Percentiles rank a stretch among this genome's conserved stretches.
These are phyloP conservation scores for Triplophysa rosa DNA, from an alignment of 2,113 vertebrate genomes.

Conservation along the genomic window DNA sequence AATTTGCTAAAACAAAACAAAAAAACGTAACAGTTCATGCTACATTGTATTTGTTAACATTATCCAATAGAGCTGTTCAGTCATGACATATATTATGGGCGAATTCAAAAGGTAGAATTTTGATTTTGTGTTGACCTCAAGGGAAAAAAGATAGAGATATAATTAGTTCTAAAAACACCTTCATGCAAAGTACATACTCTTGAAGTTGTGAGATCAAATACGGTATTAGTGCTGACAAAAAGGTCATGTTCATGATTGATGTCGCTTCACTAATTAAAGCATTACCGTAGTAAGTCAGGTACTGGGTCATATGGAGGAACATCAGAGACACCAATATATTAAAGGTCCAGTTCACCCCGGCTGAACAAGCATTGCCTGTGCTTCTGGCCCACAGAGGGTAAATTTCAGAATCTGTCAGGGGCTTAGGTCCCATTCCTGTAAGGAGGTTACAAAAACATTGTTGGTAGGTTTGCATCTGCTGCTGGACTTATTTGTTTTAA, in stretches of 20 bases:
- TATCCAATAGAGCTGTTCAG: not conserved
- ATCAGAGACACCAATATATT: constrained; percentile 93
- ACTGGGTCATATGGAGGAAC: constrained; percentile 91
- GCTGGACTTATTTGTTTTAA: not conserved
- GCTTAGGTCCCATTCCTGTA: constrained; percentile 96
- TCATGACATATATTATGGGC: too few species aligned
- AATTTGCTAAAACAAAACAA: too few species aligned
- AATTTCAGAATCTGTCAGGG: constrained; percentile 98
- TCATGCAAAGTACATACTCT: constrained; percentile 10
- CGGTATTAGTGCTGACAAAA: not conserved
- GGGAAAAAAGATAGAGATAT: not conserved
- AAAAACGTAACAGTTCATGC: too few species aligned
- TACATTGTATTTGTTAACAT: too few species aligned
- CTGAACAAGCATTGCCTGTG: constrained; percentile 94
- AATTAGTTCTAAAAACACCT: constrained; percentile 27
- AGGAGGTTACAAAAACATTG: not conserved
- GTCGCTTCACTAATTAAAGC: constrained; percentile 23
- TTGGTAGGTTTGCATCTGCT: not conserved
- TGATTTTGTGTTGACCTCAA: not conserved
- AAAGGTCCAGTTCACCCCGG: constrained; percentile 96
- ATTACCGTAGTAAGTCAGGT: constrained; percentile 93
- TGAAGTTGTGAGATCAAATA: constrained; percentile 35
- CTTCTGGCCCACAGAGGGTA: constrained; percentile 98
- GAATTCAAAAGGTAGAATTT: not conserved
- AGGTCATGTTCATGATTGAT: constrained; percentile 21